Evolutionary conservation across 2,888 invertebrate genomes (phyloP).

Genomic region (Cepaea hortensis): DNA sequence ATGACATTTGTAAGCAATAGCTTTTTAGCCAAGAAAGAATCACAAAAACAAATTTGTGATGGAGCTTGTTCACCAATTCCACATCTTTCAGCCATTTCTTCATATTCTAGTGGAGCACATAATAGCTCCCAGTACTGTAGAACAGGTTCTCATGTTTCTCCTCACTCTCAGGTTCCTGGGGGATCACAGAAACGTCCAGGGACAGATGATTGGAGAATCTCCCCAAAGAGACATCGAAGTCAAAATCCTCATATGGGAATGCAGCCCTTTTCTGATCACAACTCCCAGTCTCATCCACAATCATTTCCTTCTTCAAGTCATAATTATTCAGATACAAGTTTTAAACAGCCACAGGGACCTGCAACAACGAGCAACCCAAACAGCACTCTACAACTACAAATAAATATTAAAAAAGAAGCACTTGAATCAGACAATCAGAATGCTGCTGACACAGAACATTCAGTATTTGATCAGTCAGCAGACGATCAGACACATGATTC

Average conservation of each 20-base stretch:
- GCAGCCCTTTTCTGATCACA: no score
- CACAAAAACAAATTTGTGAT: no score
- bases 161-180: slow-evolving; percentile 20
- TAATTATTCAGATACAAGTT: no score
- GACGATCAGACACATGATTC: no score
- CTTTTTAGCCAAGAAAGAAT: no score
- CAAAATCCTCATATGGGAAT: not conserved
- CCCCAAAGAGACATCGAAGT: slow-evolving; percentile 28
- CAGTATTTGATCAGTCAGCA: no score
- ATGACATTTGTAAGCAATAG: not conserved
- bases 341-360: not conserved
- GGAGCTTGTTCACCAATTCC: slow-evolving; percentile 33
- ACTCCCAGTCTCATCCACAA: no score
- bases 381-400: no score
- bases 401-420: no score
- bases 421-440: no score
- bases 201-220: slow-evolving; percentile 28
- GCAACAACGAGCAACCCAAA: slow-evolving; percentile 28
- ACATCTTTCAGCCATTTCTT: slow-evolving; percentile 2
- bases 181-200: slow-evolving; percentile 38
- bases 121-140: not conserved
- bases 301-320: no score
- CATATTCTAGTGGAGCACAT: slow-evolving; percentile 2
- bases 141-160: slow-evolving; percentile 4
- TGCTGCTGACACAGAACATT: no score